Evolutionary conservation across 2,888 invertebrate genomes (phyloP), one percentile per base, ranked within the genome.

Genomic region (Theristus sp.): DNA sequence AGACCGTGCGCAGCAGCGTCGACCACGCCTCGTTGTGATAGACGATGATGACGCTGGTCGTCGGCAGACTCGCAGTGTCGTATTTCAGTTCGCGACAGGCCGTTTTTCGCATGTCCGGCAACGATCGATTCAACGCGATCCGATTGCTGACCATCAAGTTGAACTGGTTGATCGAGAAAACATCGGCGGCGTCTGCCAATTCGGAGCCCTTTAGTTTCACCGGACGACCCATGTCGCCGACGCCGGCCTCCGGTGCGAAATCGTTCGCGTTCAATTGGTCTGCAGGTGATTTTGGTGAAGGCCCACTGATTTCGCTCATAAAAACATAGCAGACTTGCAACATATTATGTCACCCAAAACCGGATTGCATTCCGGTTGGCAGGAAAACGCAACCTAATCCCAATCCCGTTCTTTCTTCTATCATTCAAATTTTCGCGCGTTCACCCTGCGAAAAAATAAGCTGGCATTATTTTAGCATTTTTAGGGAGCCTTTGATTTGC

Each of bases 1-100:
- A 89, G 47, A 96, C 89, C 0, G 96, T 96, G 60, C 98, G 80
- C 69, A 96, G 79, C 20, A 98, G 80, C 0, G 96, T 94, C 1
- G 94, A 93, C 90, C 91, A 96, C 0, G 96, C 96, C 77, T 98
- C 98, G 74, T 98, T 98, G 75, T 98, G 96, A 74, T 96, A 96
- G 1, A 96, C 93, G 66, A 98, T 90, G 59, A 98, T 85, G 24
- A 98, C 82, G 65, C 87, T 87, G 0, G 91, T 88, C 65, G 82
- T 85, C 0, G 93, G 93, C 60, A 94, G 70, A 10, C 6, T 54
- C 26, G 20, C 13, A 6, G 22, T 13, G 28, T 54, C 27, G 60
- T 70, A 71, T 1, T 55, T 61, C 29, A 65, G 62, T 24, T 64
- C 63, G 27, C 66, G 61, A 55, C 71, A 91, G 87, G 87, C 87